Base-by-base conservation (phyloP, 2,797 vertebrate genomes). In the Champsocephalus esox region DNA sequence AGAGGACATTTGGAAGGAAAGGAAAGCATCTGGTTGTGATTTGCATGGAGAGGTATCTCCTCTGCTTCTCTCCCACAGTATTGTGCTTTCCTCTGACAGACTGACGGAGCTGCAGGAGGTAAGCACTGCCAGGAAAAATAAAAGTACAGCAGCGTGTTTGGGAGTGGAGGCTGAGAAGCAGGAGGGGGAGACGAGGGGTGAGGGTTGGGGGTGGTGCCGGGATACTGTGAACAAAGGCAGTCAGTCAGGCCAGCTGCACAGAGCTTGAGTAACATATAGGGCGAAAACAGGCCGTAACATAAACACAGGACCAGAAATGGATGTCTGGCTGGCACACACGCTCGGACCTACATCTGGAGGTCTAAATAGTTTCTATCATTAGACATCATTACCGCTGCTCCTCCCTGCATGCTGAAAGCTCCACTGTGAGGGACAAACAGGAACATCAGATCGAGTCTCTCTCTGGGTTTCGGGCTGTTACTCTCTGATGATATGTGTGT, bases 61-160 rank as follows among this genome's bases (percentile, higher is more conserved):
- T 87, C 85, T 88, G 66, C 61, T 76, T 80, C 75, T 92, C 85
- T 92, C 84, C 87, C 85, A 92, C 90, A 92, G 86, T 76, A 79
- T 90, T 85, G 87, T 88, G 90, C 90, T 92, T 94, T 92, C 79
- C 71, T 54, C 54, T 81, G 75, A 90, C 91, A 91, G 90, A 91
- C 80, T 81, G 78, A 93, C 88, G 79, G 88, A 91, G 84, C 90
- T 91, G 87, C 4, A 48, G 87, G 88, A 92, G 88, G 80, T 81
- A 76, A 48, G 66, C 71, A 19, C 56, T 92, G 93, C 92, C 94
- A 95, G 88, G 90, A 92, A 94, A 95, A 95, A 94, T 83, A 94
- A 87, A 93, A 91, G 75, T 71, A 63, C 75, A 87, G 76, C 81
- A 81, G 73, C 21, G 1, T 70, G 46, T 77, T 80, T 61, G 50